Evolutionary conservation across 1,140 invertebrate species (phyloP), one percentile per base, ranked within the genome.

Genomic region (Ceratitis capitata): DNA sequence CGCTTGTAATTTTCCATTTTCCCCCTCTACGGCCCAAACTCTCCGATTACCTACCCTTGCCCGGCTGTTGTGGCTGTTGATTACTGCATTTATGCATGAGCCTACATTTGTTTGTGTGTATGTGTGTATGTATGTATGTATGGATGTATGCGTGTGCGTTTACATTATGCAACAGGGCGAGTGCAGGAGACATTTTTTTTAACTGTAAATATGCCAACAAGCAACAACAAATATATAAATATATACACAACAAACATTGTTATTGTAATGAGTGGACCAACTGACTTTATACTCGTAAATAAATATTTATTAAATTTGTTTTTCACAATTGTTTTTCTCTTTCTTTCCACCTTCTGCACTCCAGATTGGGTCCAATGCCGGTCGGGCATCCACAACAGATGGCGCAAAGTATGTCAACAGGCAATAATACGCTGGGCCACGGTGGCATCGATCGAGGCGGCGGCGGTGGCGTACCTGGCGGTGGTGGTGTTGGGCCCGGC

Each of bases 321-420:
- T 83, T 78, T 39, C 29, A 85, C 19, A 56, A n/a, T n/a, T n/a
- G n/a, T n/a, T n/a, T n/a, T 56, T 12, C 19, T 53, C 32, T 74
- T 74, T 19, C 29, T 32, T 69, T 56, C 61, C 69, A 58, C 32
- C 82, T 61, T 14, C 64, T 84, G 86, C 19, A 58, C 84, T 86
- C 3, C 88, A 91, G 90, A 89, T 87, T 91, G 89, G 90, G 89
- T 86, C 88, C 90, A 39, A 87, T 87, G 85, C 86, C 64, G 45
- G 78, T 78, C 61, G 58, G 83, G 84, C 89, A 91, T 86, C 90
- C 87, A 87, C 91, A 91, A 87, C 91, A 92, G 88, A 91, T 91
- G 89, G 88, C 91, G 86, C 91, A 92, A 89, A 91, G 91, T 89
- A 91, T 92, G 90, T 91, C 91, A 91, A 90, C 90, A 87, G 89